Evolutionary conservation across 2,113 vertebrate genomes (phyloP), one percentile per base, ranked within the genome.

Genomic region (Leuciscus idus): DNA sequence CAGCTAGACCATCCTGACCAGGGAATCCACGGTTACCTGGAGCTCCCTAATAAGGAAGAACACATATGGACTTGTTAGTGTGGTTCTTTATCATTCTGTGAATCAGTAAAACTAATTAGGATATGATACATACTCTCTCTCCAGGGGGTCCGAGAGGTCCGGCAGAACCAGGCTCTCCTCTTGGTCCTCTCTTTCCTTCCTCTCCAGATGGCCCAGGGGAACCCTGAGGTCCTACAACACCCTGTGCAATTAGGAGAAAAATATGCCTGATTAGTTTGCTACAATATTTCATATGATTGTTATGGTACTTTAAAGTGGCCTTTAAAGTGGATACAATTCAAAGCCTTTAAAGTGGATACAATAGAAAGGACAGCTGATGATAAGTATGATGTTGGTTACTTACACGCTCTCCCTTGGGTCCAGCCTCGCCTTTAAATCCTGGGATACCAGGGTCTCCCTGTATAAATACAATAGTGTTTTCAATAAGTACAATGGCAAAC

Each of bases 1-100:
- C 98, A 26, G 97, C 96, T 90, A 99, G 95, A 91, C 98, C 98
- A 80, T 99, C 98, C 84, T 99, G 98, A 91, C 98, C 98, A 2
- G 98, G 98, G 94, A 99, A 99, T 90, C 98, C 98, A 1, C 98
- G 97, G 90, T 99, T 99, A 90, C 98, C 98, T 0, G 98, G 98
- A 92, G 97, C 95, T 17, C 98, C 98, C 98, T 99, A 79, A 0
- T 82, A 90, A 88, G 57, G 86, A 86, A 30, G 75, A n/a, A 80
- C 52, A 88, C 23, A 64, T 2, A 17, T n/a, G 9, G 1, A 39
- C n/a, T 50, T 7, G n/a, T 74, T 81, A 26, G 2, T 21, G 48
- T n/a, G 6, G n/a, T 83, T 57, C 76, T 15, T 68, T 4, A 11
- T 17, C 26, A 59, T 13, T 52, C 19, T 11, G 52, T 59, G 9